Percentiles rank a stretch among this genome's conserved stretches.
These are phyloP conservation scores for Eufriesea mexicana DNA, from an alignment of 1,140 invertebrate species.

Conservation along the genomic window DNA sequence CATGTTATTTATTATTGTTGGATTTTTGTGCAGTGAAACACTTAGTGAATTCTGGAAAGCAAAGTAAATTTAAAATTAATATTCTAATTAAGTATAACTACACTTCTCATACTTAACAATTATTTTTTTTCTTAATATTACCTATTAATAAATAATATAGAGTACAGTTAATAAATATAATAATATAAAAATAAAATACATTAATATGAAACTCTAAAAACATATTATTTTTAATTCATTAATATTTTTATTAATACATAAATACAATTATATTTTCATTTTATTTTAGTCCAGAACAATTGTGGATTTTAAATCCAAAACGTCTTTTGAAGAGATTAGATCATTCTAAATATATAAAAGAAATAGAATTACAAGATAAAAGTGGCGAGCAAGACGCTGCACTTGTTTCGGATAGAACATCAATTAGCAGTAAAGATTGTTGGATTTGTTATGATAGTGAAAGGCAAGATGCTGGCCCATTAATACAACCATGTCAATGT, in stretches of 20 bases:
- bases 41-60: constrained; percentile 95
- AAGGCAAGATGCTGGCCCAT: constrained; percentile 87
- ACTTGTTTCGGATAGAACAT: constrained; percentile 68
- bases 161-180: not conserved
- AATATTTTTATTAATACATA: constrained; percentile 9
- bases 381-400: constrained; percentile 66
- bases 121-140: constrained; percentile 30
- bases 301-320: constrained; percentile 96
- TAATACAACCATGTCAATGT: constrained; percentile 95
- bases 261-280: not conserved
- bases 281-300: constrained; percentile 89
- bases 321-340: constrained; percentile 88
- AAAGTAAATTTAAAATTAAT: constrained; percentile 84
- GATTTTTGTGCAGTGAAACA: constrained; percentile 94
- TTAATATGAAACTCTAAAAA: constrained; percentile 4
- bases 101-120: not conserved
- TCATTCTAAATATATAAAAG: constrained; percentile 76
- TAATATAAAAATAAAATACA: not conserved
- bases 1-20: constrained; percentile 91
- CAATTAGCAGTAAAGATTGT: constrained; percentile 87
- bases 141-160: not conserved
- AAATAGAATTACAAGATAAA: constrained; percentile 84
- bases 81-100: not conserved
- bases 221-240: not conserved
- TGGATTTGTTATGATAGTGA: constrained; percentile 97